Evolutionary conservation across 2,888 invertebrate species (phyloP), one percentile per base, ranked within the genome.

Genomic region (Ormyrus thymus): DNA sequence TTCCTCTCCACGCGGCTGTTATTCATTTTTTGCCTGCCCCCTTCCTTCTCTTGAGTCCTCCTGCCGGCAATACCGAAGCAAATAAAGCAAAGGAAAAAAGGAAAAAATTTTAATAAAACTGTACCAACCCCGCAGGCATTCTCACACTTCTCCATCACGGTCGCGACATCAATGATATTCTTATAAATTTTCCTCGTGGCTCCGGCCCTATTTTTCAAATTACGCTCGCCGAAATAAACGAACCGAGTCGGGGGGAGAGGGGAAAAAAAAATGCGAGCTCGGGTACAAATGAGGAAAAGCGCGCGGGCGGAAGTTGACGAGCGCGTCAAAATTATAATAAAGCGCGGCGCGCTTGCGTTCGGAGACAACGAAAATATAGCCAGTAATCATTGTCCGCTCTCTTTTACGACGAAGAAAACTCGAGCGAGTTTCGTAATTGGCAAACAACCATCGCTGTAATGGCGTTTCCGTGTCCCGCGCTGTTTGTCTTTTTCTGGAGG

Each of bases 61-160:
- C 46, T 29, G 6, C 15, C 13, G 43, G n/a, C 43, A 29, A 10
- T 7, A 13, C 3, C 29, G 29, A 29, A 29, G 29, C 0, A 4
- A 29, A 29, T 29, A 29, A 29, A 15, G 45, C 6, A 61, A 10
- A 58, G 43, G n/a, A 43, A 48, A 46, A 58, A 71, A 15, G 45
- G 50, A 68, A 59, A 71, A 3, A 43, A 71, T 62, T 71, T 71
- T 61, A 48, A 59, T 59, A 43, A 73, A 70, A 46, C 56, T 45
- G 8, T 9, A 55, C 48, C 10, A 6, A 2, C n/a, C 15, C 48
- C 29, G 29, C n/a, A 5, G 46, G 7, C 46, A 45, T 46, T 48
- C 9, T 10, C 13, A 15, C 9, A 48, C 7, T 13, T n/a, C n/a
- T 13, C 3, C 10, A 45, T 45, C 8, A 7, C 10, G 9, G 48